Evolutionary conservation across 2,113 vertebrate species (phyloP), one percentile per base, ranked within the genome.

Genomic region (Elephas maximus): DNA sequence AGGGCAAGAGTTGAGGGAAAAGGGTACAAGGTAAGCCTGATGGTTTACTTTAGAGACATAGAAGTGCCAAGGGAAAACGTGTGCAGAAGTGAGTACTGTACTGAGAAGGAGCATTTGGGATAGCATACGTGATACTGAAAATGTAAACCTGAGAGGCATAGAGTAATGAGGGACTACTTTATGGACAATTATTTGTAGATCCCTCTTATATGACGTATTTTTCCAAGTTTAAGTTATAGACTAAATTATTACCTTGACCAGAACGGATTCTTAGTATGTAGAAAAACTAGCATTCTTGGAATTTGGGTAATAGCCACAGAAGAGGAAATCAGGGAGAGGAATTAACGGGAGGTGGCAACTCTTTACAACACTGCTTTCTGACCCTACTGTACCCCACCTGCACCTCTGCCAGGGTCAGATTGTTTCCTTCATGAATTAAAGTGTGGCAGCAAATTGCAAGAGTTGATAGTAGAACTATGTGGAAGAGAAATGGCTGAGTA

Each of bases 211-310:
- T 4, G 30, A 8, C 17, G 84, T 51, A 33, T 0, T 0, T 90
- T 93, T 91, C 41, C 45, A 94, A 90, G 63, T 91, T 92, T 37
- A 97, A 91, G 14, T 83, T 71, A 90, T 0, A 93, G 53, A 91
- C 23, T 93, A 86, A 79, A 85, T 71, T 20, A 82, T 24, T 30
- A 89, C 45, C 57, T 94, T 88, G 48, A 96, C 20, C 80, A 83
- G 69, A 76, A 62, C 60, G 26, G 17, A n/a, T n/a, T 76, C 90
- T 84, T 78, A 88, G 1, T 62, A 96, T 69, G 77, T 33, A 97
- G 92, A 90, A 92, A 51, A 88, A 74, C 30, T 21, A 63, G n/a
- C 63, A 73, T 86, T 87, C 69, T 95, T 33, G 78, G 71, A 79
- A 80, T 87, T 95, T 76, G 53, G 83, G 57, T 86, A 82, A 87